A percentile compares a stretch with the other conserved stretches of the same genome.
These are phyloP conservation scores for Eupithecia dodoneata DNA, from an alignment of 2,888 invertebrate genomes.

Conservation along the genomic window DNA sequence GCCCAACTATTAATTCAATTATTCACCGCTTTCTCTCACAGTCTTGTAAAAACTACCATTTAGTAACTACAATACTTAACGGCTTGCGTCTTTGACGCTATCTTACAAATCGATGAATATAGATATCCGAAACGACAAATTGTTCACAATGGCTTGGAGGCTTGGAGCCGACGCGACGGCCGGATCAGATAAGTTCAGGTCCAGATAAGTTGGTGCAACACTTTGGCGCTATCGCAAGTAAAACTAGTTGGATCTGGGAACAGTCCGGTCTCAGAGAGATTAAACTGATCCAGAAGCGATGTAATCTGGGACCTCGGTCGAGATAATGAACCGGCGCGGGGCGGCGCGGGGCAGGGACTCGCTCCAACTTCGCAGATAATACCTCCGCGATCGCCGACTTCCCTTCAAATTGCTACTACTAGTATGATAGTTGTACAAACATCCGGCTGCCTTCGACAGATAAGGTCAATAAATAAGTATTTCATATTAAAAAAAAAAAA, in stretches of 20 bases:
- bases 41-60: neutral
- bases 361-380: neutral
- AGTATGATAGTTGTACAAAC: neutral
- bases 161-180: neutral
- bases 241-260: constrained; percentile 15
- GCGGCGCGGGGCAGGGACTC: neutral
- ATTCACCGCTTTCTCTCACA: neutral
- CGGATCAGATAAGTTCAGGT: neutral
- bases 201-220: constrained; percentile 6
- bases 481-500: too few relatives aligned
- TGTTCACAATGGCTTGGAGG: neutral
- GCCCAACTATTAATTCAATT: neutral
- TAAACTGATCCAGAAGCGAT: constrained; percentile 17
- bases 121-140: neutral
- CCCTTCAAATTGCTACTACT: constrained; percentile 2
- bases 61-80: neutral
- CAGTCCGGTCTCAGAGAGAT: constrained; percentile 17
- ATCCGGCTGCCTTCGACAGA: neutral
- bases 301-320: constrained; percentile 14
- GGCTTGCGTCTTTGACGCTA: neutral
- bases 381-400: neutral
- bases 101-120: neutral
- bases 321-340: neutral
- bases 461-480: neutral
- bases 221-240: constrained; percentile 4